Evolutionary conservation across 1,140 invertebrate species (phyloP).

Genomic region (Mamestra configurata): DNA sequence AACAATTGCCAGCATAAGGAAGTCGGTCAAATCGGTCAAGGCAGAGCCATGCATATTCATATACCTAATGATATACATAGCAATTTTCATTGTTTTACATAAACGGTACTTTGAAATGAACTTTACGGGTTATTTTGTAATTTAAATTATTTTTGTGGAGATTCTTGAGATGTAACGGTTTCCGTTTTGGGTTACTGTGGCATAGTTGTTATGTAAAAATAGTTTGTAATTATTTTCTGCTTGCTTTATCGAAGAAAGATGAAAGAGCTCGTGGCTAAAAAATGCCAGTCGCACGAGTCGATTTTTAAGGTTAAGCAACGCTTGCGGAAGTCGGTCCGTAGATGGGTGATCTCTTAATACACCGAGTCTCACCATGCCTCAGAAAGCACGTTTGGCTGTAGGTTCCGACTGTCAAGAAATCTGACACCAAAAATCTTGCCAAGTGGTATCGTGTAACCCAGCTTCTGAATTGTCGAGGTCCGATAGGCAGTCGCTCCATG

Average conservation of each 20-base stretch:
- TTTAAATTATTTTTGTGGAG: conserved; percentile 28
- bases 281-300: too few species aligned
- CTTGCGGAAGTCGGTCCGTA: too few species aligned
- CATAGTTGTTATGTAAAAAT: background rate
- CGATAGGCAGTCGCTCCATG: too few species aligned
- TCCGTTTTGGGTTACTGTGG: background rate
- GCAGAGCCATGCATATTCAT: conserved; percentile 24
- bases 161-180: background rate
- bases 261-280: too few species aligned
- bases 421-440: too few species aligned
- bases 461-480: too few species aligned
- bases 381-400: too few species aligned
- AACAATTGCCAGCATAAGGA: background rate
- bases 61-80: conserved; percentile 26
- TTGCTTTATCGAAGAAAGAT: background rate
- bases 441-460: too few species aligned
- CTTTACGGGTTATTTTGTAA: conserved; percentile 13
- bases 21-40: conserved; percentile 30
- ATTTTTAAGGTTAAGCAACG: too few species aligned
- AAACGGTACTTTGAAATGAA: conserved; percentile 26
- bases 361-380: too few species aligned
- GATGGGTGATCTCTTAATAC: too few species aligned
- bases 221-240: background rate
- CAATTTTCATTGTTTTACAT: conserved; percentile 34
- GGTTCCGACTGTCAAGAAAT: too few species aligned